Base-by-base conservation (phyloP, 1,140 invertebrate species). In the Pogonomyrmex barbatus region DNA sequence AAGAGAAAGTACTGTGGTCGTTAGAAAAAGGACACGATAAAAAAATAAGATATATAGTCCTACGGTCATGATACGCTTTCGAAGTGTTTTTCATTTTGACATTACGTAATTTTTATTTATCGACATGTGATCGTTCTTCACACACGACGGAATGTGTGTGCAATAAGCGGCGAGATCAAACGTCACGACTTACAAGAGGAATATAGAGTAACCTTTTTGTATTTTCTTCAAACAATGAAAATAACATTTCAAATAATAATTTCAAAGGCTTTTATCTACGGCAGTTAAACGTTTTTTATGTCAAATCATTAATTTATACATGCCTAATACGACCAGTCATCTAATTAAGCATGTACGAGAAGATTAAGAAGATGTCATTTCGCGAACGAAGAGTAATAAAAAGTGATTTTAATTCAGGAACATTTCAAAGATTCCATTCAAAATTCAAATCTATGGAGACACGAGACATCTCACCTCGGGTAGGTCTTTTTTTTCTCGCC, bases 381-480 rank as follows among this genome's bases (percentile, higher is more conserved):
- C 12, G 42, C n/a, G 45, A 10, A 12, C 54, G n/a, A 2, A 58
- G 9, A 47, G 54, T 17, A 83, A 83, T 83, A 83, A 83, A 82
- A 60, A 60, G 45, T 52, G 14, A 42, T 6, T 75, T 30, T 50
- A 62, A 83, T 60, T 60, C 36, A 63, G 9, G 9, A n/a, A 24
- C 39, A 62, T n/a, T 65, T 52, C 17, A n/a, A n/a, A 83, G 24
- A 8, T 81, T 81, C n/a, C 54, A 83, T 83, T n/a, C n/a, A 83
- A 83, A 83, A 83, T 73, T 75, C n/a, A 75, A 83, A 83, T 83
- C 42, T 75, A 24, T 39, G 12, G 12, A 71, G 24, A 60, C 17
- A 6, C 24, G 52, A 47, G 42, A 4, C 24, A 14, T 30, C 36
- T 50, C 12, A n/a, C n/a, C n/a, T n/a, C 10, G 4, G 4, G 1